phyloP scores from a whole-genome alignment of 2,113 vertebrate species.

The human region DNA sequence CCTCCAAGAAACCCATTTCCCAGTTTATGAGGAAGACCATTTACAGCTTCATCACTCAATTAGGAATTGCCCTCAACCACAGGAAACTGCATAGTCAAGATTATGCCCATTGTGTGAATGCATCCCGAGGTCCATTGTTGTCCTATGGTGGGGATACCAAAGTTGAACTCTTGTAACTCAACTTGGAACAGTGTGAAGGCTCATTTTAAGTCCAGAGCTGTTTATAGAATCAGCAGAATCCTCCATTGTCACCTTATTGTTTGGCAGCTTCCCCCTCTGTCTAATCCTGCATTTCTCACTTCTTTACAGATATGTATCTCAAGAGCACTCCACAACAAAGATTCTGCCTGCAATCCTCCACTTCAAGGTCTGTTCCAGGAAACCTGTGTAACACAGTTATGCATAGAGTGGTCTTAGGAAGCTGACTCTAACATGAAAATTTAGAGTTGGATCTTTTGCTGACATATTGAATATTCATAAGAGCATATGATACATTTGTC shows the following conservation, averaged over 20 bases:
- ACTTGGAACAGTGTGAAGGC: neutral
- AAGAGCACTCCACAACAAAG: neutral
- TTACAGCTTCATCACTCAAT: neutral
- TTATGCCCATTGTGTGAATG: too few relatives aligned
- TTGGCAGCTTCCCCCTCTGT: neutral
- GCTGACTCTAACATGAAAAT: neutral
- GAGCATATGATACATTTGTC: neutral
- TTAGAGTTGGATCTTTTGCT: neutral
- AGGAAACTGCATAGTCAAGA: neutral
- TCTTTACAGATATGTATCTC: neutral
- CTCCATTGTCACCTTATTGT: neutral
- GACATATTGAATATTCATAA: conserved; percentile 23
- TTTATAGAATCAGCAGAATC: neutral
- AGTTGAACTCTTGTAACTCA: neutral
- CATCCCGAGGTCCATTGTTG: too few relatives aligned
- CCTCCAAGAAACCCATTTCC: rapidly evolving
- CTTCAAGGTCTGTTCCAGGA: neutral
- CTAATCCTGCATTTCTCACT: neutral
- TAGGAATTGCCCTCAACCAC: neutral
- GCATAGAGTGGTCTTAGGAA: neutral
- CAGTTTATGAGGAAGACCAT: neutral
- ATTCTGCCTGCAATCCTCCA: neutral
- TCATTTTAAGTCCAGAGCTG: neutral
- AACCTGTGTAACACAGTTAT: neutral
- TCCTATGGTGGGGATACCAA: neutral